Percentiles rank a stretch among this genome's conserved stretches.
Evolutionary conservation across 1,140 invertebrate species (phyloP).

Genomic region (Bombus sibiricus): DNA sequence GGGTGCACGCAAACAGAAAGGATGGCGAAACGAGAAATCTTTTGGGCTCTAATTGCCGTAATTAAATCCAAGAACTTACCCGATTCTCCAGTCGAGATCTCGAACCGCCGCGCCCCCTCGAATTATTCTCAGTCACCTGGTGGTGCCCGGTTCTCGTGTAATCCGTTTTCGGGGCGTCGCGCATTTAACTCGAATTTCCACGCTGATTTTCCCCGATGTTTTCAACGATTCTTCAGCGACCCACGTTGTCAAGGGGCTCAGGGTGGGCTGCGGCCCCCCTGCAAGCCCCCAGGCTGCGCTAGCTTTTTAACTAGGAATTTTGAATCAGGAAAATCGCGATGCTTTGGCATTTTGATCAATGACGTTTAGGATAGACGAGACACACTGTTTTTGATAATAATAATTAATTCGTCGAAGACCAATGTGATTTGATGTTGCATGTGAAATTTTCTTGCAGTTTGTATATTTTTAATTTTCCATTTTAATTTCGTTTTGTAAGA

Average conservation of each 20-base stretch:
- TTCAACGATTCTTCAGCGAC: not conserved
- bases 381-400: no score
- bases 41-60: constrained; percentile 77
- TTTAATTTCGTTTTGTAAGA: no score
- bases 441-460: no score
- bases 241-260: not conserved
- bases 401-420: no score
- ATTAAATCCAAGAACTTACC: constrained; percentile 81
- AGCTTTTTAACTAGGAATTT: not conserved
- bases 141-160: constrained; percentile 19
- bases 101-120: constrained; percentile 54
- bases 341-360: no score
- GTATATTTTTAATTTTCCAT: no score
- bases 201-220: not conserved
- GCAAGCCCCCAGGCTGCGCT: not conserved
- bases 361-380: no score
- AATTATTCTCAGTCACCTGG: constrained; percentile 61
- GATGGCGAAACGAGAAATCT: constrained; percentile 64
- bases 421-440: no score
- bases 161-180: constrained; percentile 39
- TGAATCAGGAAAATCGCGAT: not conserved
- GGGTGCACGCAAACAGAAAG: constrained; percentile 36
- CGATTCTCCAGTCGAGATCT: constrained; percentile 66
- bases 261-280: no score
- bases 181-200: constrained; percentile 40